Percentiles rank a stretch among this genome's conserved stretches.
Evolutionary conservation across 2,888 invertebrate genomes (phyloP).

Genomic region (Callinectes sapidus): DNA sequence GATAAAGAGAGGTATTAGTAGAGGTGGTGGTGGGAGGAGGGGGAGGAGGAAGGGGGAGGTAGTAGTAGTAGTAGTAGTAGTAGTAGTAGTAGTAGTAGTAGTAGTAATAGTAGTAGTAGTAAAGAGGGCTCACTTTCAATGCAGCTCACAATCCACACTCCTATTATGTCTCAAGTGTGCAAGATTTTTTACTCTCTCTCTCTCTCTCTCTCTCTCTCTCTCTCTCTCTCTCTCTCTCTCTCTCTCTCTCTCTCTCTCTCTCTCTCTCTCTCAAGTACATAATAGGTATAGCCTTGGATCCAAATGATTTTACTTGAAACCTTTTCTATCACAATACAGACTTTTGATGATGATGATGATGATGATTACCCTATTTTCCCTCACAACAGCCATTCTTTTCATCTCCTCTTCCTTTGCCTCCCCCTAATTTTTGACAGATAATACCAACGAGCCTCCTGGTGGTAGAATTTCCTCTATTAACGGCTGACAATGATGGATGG

Average conservation of each 20-base stretch:
- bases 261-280: background rate
- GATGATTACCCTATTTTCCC: too few relatives aligned
- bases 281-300: background rate
- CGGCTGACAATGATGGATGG: background rate
- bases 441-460: too few relatives aligned
- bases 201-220: conserved; percentile 24
- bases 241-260: conserved; percentile 21
- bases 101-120: background rate
- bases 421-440: too few relatives aligned
- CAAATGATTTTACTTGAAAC: too few relatives aligned
- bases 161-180: background rate
- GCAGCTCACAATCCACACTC: background rate
- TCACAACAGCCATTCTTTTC: too few relatives aligned
- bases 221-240: background rate
- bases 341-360: too few relatives aligned
- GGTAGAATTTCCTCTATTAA: too few relatives aligned
- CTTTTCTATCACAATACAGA: too few relatives aligned
- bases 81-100: conserved; percentile 11
- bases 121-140: background rate
- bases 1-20: background rate
- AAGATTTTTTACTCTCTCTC: background rate
- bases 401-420: too few relatives aligned
- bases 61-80: background rate
- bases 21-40: background rate
- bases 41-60: background rate